Conservation (phyloP, 2,113 vertebrate genomes). For the Ascaphus truei region DNA sequence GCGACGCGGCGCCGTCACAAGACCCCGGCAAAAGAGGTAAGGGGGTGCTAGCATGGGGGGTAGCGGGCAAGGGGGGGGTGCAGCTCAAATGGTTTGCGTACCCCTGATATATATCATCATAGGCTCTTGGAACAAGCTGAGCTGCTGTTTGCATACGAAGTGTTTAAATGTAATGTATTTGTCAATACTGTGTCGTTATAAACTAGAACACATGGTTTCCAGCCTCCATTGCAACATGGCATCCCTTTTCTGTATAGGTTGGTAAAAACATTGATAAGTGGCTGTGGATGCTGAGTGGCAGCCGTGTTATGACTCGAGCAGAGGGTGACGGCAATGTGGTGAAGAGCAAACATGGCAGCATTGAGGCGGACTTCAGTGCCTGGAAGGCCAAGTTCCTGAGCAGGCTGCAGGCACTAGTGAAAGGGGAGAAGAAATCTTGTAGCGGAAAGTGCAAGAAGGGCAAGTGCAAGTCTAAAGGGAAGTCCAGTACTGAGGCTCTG, state of each 20-base stretch:
- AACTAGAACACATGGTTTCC: no score
- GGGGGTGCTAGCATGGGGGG: no score
- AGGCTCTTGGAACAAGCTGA: no score
- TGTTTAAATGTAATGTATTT: no score
- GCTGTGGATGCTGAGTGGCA: constrained; percentile 87
- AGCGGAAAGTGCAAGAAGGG: constrained; percentile 69
- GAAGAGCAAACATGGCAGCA: constrained; percentile 77
- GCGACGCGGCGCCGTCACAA: no score
- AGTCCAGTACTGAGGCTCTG: constrained; percentile 30
- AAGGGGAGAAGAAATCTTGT: constrained; percentile 68
- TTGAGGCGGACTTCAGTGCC: constrained; percentile 80
- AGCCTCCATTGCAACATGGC: neutral
- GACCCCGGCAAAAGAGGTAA: no score
- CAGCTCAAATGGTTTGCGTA: no score
- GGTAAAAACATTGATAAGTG: constrained; percentile 84
- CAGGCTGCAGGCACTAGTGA: constrained; percentile 59
- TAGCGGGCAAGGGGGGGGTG: no score
- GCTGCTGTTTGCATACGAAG: no score
- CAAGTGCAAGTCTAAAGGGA: constrained; percentile 62
- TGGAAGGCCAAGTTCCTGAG: constrained; percentile 77
- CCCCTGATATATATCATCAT: no score
- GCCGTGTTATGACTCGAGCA: constrained; percentile 68
- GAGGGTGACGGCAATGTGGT: constrained; percentile 78
- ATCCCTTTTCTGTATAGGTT: constrained; percentile 58
- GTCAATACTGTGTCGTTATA: no score